A percentile compares a stretch with the other conserved stretches of the same genome.
phyloP scores from a whole-genome alignment of 2,888 invertebrate species.

The Lamellibrachia satsuma region DNA sequence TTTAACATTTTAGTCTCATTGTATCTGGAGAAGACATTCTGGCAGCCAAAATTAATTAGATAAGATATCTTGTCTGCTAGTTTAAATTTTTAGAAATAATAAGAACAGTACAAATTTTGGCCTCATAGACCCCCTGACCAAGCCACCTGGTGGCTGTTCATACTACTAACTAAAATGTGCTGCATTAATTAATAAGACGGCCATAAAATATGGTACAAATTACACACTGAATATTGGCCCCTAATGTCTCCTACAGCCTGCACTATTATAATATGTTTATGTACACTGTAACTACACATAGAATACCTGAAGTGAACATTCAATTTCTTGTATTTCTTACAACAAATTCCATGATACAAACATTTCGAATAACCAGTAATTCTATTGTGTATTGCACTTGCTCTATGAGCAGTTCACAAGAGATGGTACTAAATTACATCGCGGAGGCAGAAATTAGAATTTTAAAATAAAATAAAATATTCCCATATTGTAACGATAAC shows the following conservation, averaged over 20 bases:
- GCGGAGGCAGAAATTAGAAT: background rate
- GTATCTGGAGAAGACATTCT: background rate
- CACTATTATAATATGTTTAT: background rate
- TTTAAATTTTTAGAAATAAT: background rate
- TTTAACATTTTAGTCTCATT: background rate
- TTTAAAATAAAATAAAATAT: background rate
- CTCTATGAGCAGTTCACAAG: slow-evolving; percentile 7
- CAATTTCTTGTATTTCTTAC: background rate
- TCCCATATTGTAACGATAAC: background rate
- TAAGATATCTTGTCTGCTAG: background rate
- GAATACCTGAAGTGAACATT: background rate
- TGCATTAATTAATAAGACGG: background rate
- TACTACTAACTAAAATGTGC: background rate
- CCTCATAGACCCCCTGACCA: background rate
- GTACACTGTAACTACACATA: background rate
- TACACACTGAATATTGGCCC: background rate
- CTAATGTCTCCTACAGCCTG: background rate
- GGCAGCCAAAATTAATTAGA: background rate
- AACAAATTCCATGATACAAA: background rate
- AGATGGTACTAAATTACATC: background rate
- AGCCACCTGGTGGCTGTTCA: background rate
- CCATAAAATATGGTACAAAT: slow-evolving; percentile 17
- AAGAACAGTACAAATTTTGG: background rate
- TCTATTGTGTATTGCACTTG: background rate
- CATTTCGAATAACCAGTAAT: background rate